Evolutionary conservation across 2,797 vertebrate genomes (phyloP).

Genomic region (Salmo trutta): DNA sequence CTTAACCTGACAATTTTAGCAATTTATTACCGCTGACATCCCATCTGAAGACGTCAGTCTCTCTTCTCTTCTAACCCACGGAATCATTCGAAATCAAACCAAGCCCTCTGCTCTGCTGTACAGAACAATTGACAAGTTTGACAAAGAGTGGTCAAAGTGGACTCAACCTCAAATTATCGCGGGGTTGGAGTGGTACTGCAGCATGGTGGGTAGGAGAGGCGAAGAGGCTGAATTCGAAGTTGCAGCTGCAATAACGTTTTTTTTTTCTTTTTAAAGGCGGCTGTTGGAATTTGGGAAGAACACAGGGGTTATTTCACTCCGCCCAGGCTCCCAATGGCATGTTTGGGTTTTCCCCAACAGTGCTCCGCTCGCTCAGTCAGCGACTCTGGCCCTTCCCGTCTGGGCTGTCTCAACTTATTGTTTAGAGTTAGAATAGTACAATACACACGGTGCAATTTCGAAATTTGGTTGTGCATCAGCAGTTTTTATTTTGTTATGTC

Average conservation of each 20-base stretch:
- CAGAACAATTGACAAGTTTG: conserved; percentile 12
- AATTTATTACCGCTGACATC: conserved; percentile 7
- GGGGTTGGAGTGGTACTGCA: too few relatives aligned
- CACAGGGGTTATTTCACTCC: not conserved
- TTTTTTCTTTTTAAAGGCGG: not conserved
- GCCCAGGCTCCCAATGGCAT: not conserved
- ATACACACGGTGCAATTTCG: too few relatives aligned
- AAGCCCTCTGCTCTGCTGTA: conserved; percentile 22
- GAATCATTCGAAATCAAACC: conserved; percentile 28
- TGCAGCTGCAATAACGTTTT: not conserved
- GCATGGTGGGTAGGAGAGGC: too few relatives aligned
- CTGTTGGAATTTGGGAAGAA: not conserved
- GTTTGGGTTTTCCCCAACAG: not conserved
- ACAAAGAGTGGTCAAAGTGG: conserved; percentile 26
- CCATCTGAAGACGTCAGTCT: not conserved
- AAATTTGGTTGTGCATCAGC: too few relatives aligned
- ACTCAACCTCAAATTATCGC: conserved; percentile 45
- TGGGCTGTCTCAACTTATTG: too few relatives aligned
- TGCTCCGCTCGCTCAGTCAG: too few relatives aligned
- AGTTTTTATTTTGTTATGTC: too few relatives aligned
- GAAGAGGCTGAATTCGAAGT: not conserved
- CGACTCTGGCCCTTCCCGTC: too few relatives aligned
- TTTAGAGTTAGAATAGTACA: too few relatives aligned
- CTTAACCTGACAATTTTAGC: not conserved
- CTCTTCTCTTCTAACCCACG: conserved; percentile 11